phyloP scores from a whole-genome alignment of 2,113 vertebrate species.

The Lates calcarifer region DNA sequence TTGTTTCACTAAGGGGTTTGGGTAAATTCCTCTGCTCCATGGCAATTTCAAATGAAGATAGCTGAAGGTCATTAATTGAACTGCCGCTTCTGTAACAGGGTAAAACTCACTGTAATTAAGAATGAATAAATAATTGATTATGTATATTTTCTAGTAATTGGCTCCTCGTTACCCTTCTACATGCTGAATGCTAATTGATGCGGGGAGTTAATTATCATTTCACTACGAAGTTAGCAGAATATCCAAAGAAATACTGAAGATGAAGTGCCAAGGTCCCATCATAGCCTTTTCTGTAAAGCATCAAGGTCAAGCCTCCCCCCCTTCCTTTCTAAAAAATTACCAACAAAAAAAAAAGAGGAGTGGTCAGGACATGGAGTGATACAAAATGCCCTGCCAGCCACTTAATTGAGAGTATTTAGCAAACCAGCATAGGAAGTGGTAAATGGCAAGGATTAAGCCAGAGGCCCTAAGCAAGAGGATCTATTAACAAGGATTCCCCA shows the following conservation, averaged over 20 bases:
- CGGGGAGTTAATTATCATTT: slow-evolving; percentile 82
- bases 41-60: slow-evolving; percentile 83
- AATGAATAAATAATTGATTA: slow-evolving; percentile 86
- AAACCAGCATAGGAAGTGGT: slow-evolving; percentile 81
- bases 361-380: slow-evolving; percentile 68
- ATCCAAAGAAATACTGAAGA: slow-evolving; percentile 63
- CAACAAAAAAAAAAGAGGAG: slow-evolving; percentile 56
- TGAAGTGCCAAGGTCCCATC: slow-evolving; percentile 66
- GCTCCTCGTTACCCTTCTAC: slow-evolving; percentile 79
- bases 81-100: slow-evolving; percentile 76
- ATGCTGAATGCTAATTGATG: slow-evolving; percentile 81
- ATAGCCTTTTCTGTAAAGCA: slow-evolving; percentile 47
- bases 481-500: slow-evolving; percentile 83
- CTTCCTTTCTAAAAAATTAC: slow-evolving; percentile 41
- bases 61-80: slow-evolving; percentile 86
- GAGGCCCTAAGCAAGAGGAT: slow-evolving; percentile 78
- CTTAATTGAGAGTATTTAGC: slow-evolving; percentile 85
- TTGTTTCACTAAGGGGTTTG: slow-evolving; percentile 63
- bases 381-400: slow-evolving; percentile 76
- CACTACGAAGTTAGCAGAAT: slow-evolving; percentile 63
- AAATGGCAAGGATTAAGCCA: slow-evolving; percentile 83
- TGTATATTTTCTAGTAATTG: slow-evolving; percentile 84
- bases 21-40: slow-evolving; percentile 74
- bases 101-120: slow-evolving; percentile 84
- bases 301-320: slow-evolving; percentile 63